A percentile compares a stretch with the other conserved stretches of the same genome.
These are phyloP conservation scores for Sinocyclocheilus rhinocerous DNA, from an alignment of 2,113 vertebrate genomes.

Conservation along the genomic window DNA sequence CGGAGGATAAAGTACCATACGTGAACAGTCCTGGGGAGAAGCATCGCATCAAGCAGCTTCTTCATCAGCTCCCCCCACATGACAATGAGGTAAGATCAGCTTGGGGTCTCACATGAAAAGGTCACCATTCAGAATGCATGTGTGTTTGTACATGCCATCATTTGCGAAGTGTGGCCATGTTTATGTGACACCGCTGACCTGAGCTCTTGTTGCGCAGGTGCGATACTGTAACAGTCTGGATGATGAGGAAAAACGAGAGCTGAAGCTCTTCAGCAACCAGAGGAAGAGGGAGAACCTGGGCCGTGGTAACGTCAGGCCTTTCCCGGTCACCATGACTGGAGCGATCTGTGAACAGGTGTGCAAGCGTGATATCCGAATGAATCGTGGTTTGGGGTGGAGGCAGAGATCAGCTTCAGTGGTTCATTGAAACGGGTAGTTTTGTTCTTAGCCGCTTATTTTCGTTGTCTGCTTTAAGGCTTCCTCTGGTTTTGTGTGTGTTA, in stretches of 20 bases:
- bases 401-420: conserved; percentile 6
- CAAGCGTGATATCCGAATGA: background rate
- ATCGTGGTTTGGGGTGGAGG: background rate
- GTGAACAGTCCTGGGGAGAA: conserved; percentile 98
- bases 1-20: conserved; percentile 97
- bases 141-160: background rate
- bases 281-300: conserved; percentile 95
- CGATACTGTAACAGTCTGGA: conserved; percentile 96
- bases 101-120: conserved; percentile 46
- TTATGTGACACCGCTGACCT: background rate
- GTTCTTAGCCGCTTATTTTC: background rate
- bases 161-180: background rate
- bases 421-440: background rate
- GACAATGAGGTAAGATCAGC: conserved; percentile 93
- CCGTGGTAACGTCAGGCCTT: conserved; percentile 90
- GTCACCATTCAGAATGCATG: background rate
- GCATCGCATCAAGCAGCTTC: conserved; percentile 94
- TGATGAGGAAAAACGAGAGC: conserved; percentile 96
- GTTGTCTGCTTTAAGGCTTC: background rate
- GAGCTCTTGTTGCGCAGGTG: conserved; percentile 73
- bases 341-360: conserved; percentile 95
- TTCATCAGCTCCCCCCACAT: conserved; percentile 95
- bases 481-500: background rate
- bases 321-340: conserved; percentile 96
- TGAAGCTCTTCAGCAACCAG: conserved; percentile 97